Evolutionary conservation across 2,797 vertebrate genomes (phyloP), one percentile per base, ranked within the genome.

Genomic region (Adrianichthys oophorus): DNA sequence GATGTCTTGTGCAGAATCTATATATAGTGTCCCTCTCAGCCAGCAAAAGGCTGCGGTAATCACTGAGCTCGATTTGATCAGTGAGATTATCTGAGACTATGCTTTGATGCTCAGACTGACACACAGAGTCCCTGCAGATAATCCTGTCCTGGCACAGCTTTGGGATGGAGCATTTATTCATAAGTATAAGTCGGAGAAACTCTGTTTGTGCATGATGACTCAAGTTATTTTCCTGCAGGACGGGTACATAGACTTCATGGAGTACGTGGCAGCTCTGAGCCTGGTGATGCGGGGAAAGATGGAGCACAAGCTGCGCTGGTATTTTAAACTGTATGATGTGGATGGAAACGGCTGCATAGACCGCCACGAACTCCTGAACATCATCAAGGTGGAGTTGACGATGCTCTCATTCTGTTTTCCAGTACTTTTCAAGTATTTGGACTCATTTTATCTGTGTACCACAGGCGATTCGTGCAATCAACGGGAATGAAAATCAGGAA

Each of bases 251-350:
- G 95, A 97, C 86, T 97, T 97, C 86, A 93, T 97, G 92, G 95
- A 97, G 79, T 96, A 97, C 0, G 95, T 97, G 62, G 95, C 95
- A 0, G 95, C 95, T 4, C 92, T 97, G 64, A 96, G 95, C 75
- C 91, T 96, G 0, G 94, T 97, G 62, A 94, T 97, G 84, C 85
- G 94, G 15, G 95, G 95, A 13, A 97, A 96, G 85, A 96, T 97
- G 93, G 95, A 97, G 85, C 95, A 97, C 86, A 97, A 96, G 50
- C 68, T 97, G 56, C 91, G 95, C 45, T 97, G 95, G 95, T 97
- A 97, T 69, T 97, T 97, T 87, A 95, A 94, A 65, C 94, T 97
- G 13, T 97, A 97, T 26, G 95, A 97, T 23, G 94, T 95, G 52
- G 95, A 96, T 4, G 94, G 95, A 48, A 97, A 97, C 0, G 95